phyloP scores from a whole-genome alignment of 2,888 invertebrate genomes.

The Sthenelais limicola region DNA sequence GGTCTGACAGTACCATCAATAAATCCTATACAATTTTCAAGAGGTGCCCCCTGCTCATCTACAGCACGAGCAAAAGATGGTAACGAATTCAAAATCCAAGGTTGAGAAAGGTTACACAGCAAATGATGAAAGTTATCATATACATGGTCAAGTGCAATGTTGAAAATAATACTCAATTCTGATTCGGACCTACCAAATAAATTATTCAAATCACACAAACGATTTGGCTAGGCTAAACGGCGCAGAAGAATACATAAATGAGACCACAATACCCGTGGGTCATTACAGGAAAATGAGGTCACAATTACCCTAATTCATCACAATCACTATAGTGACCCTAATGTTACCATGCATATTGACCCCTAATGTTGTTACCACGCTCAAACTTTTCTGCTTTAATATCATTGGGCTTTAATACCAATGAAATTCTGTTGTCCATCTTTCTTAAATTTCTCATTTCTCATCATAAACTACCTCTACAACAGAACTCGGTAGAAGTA shows the following conservation, averaged over 20 bases:
- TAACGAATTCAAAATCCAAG: neutral
- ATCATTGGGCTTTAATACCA: no score
- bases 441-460: no score
- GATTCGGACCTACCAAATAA: conserved; percentile 1
- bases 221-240: conserved; percentile 9
- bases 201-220: neutral
- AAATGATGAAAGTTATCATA: neutral
- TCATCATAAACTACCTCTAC: no score
- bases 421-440: no score
- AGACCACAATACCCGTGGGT: no score
- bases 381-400: no score
- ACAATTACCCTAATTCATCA: no score
- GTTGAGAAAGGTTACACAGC: neutral
- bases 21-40: conserved; percentile 43
- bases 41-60: conserved; percentile 12
- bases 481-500: no score
- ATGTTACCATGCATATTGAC: no score
- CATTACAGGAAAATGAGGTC: no score
- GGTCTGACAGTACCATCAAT: conserved; percentile 48
- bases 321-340: no score
- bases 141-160: neutral
- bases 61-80: conserved; percentile 23
- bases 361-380: no score
- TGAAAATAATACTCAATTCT: neutral
- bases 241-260: conserved; percentile 2